phyloP scores from a whole-genome alignment of 2,113 vertebrate genomes.

The Loxodonta africana region DNA sequence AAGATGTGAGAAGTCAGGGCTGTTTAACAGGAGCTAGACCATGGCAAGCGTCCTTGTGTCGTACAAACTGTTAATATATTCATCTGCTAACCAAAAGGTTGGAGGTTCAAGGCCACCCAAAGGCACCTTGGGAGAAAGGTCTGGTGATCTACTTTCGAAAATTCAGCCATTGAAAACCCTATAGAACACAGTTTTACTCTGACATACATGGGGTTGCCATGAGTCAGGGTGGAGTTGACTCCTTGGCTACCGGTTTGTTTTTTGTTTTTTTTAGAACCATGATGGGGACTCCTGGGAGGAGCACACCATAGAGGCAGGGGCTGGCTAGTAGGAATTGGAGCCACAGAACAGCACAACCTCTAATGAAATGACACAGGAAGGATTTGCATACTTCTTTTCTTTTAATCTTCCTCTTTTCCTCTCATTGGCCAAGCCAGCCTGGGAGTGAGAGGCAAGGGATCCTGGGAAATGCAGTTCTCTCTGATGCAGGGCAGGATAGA shows the following conservation, averaged over 20 bases:
- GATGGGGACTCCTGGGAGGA: neutral
- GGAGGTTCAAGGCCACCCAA: too few relatives aligned
- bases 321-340: neutral
- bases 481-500: too few relatives aligned
- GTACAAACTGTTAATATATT: too few relatives aligned
- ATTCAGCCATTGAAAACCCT: too few relatives aligned
- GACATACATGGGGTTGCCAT: too few relatives aligned
- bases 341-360: neutral
- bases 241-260: too few relatives aligned
- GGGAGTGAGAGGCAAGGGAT: neutral
- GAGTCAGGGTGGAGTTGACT: too few relatives aligned
- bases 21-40: neutral
- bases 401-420: neutral
- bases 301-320: neutral
- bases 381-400: neutral
- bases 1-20: neutral
- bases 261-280: neutral
- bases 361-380: neutral
- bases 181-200: too few relatives aligned
- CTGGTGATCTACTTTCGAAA: too few relatives aligned
- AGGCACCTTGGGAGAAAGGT: too few relatives aligned
- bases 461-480: neutral
- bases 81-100: too few relatives aligned
- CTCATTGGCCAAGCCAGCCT: neutral
- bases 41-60: too few relatives aligned